Base-by-base conservation (phyloP, 2,113 vertebrate species). In the Rhea americana region DNA sequence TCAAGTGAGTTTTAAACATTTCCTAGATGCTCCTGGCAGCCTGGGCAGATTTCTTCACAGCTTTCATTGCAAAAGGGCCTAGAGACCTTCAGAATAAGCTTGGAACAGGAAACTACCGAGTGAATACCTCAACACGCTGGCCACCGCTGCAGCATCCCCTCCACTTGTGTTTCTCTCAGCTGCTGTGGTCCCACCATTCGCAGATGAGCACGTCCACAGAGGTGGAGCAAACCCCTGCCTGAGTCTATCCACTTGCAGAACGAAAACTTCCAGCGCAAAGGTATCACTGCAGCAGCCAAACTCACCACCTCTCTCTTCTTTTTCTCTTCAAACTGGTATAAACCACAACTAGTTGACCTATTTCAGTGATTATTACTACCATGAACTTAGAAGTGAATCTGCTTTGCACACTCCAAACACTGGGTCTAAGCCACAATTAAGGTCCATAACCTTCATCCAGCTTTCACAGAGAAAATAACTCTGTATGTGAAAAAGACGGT, bases 161-260 rank as follows among this genome's bases (percentile, higher is more conserved):
- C 63, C 18, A 47, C 20, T 50, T 21, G 68, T 3, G 0, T 5
- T 39, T 62, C 75, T 91, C 47, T 55, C 58, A 85, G 20, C 48
- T 2, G 1, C 47, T 47, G 53, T 1, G 0, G 43, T n/a, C 5
- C 7, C 0, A 4, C 61, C 3, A 1, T 35, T 82, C 0, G 0
- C 72, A 91, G 75, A 41, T 1, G 2, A 70, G 48, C 9, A 19
- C 39, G 59, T 39, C 43, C 66, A 35, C 0, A 2, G 37, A 82
- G 67, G 47, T 0, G 47, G 25, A 25, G 88, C n/a, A 88, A 84
- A 59, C 32, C 45, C 8, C 67, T 28, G 25, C 17, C 20, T 21
- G 30, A 61, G 18, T 26, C 58, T 61, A 14, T 61, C 58, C 58
- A 32, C n/a, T 61, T 61, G 58, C 32, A 61, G 51, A 13, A 26